A percentile compares a stretch with the other conserved stretches of the same genome.
Evolutionary conservation across 2,113 vertebrate genomes (phyloP).

Genomic region (Alouatta palliata): DNA sequence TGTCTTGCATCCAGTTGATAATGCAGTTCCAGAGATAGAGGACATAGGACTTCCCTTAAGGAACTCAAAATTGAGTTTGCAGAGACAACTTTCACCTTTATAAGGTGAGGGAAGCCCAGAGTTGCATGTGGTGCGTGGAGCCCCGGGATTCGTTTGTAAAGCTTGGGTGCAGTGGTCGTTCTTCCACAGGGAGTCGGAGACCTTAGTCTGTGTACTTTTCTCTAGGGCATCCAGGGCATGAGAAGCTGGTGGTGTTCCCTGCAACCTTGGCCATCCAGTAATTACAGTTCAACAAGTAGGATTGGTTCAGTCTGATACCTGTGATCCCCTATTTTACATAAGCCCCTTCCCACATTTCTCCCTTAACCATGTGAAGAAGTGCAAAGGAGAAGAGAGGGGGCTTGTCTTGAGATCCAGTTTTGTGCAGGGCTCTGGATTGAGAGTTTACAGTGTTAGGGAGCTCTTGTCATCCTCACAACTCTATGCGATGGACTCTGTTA

Average conservation of each 20-base stretch:
- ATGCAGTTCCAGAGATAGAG: not conserved
- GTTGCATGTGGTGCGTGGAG: accelerated
- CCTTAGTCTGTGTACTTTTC: not conserved
- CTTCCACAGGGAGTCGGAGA: not conserved
- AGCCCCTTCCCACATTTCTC: not conserved
- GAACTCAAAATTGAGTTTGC: not conserved
- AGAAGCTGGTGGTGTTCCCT: not conserved
- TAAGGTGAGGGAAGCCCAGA: not conserved
- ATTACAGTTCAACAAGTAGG: not conserved
- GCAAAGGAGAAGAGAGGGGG: not conserved
- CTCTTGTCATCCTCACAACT: not conserved
- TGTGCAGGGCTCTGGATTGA: not conserved
- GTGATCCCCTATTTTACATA: no score
- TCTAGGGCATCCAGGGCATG: no score
- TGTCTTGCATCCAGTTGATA: not conserved
- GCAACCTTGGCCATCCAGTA: not conserved
- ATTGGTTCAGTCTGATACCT: accelerated
- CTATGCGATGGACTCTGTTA: not conserved
- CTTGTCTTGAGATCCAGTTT: not conserved
- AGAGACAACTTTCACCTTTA: not conserved
- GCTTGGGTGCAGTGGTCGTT: accelerated
- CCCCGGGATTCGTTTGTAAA: accelerated
- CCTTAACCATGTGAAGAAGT: not conserved
- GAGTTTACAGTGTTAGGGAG: not conserved
- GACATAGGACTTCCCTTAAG: not conserved